Evolutionary conservation across 2,113 vertebrate species (phyloP).

Genomic region (Albula goreensis): DNA sequence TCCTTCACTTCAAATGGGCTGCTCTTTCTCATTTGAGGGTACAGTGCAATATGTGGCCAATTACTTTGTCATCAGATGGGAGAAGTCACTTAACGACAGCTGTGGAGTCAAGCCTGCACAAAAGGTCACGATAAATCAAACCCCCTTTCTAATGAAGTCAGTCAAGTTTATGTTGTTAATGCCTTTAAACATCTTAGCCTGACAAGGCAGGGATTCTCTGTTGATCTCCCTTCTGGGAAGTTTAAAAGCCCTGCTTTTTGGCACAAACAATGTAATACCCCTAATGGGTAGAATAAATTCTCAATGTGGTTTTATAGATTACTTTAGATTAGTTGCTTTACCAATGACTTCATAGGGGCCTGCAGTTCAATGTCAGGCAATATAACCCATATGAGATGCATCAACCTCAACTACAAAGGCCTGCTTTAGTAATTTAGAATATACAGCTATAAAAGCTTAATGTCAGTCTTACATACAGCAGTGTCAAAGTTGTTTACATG

Average conservation of each 20-base stretch:
- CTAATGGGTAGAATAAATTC: background rate
- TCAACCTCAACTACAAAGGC: background rate
- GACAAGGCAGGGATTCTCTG: background rate
- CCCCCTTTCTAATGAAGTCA: background rate
- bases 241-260: background rate
- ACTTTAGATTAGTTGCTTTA: background rate
- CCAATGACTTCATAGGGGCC: background rate
- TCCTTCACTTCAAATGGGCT: constrained; percentile 10
- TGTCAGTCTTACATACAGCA: background rate
- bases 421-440: background rate
- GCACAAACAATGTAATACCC: background rate
- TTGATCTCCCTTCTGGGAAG: background rate
- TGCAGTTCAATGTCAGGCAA: background rate
- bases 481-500: background rate
- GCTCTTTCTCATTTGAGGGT: background rate
- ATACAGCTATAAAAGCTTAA: background rate
- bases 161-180: constrained; percentile 5
- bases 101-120: background rate
- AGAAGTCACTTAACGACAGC: background rate
- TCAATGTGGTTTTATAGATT: background rate
- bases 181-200: constrained; percentile 4
- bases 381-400: background rate
- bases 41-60: background rate
- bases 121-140: background rate
- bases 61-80: constrained; percentile 7